Base-by-base conservation (phyloP, 2,888 invertebrate genomes). In the Conomelus anceps region DNA sequence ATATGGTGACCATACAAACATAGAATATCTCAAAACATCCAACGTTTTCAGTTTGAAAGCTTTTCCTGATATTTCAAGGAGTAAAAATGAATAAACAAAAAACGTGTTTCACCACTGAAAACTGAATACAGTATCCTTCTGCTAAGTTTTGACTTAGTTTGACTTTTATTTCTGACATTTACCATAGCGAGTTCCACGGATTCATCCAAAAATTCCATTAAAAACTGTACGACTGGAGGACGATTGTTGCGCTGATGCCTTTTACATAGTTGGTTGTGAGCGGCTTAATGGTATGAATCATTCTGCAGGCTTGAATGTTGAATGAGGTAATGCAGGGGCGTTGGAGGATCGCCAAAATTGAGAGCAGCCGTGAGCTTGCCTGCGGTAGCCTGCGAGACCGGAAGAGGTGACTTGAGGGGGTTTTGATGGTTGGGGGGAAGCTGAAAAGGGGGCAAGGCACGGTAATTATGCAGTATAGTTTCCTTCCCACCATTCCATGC, bases 401-500 rank as follows among this genome's bases (percentile, higher is more conserved):
- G 24, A 86, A 86, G 86, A 86, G 86, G 86, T 63, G 63, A 63
- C 63, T 63, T 63, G 63, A 63, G 63, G n/a, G 13, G 13, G n/a
- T n/a, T n/a, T n/a, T 34, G 34, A 13, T 4, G 34, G n/a, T 20
- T 20, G 63, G 63, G 34, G 34, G 13, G 63, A 3, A n/a, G n/a
- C n/a, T n/a, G n/a, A 13, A 7, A 63, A n/a, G 63, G 63, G 63
- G 63, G 63, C n/a, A 63, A 63, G 63, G 63, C 63, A 63, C n/a
- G 86, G 86, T 86, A 86, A 86, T 86, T 86, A 86, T 86, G 86
- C 86, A 86, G 86, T 29, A 86, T 86, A 86, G 86, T 86, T 86
- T 86, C 86, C 86, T 86, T 29, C 26, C 86, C 86, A 17, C 86
- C n/a, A n/a, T 22, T 29, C 29, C 24, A 24, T 22, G 63, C 63